Evolutionary conservation across 2,797 vertebrate species (phyloP), one percentile per base, ranked within the genome.

Genomic region (Danio choprae): DNA sequence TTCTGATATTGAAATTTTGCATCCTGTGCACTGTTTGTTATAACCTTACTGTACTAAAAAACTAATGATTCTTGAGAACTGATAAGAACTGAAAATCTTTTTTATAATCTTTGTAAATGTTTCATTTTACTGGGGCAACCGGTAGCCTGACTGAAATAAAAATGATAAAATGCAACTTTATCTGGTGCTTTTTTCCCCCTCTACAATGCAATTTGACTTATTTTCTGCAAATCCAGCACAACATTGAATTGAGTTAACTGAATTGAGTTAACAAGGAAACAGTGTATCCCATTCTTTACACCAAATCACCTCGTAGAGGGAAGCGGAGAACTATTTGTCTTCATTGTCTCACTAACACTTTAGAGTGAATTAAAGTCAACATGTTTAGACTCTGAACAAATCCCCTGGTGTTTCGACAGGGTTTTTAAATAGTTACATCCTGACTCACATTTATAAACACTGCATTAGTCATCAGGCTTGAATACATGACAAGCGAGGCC

Each of bases 381-480:
- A 10, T 62, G 18, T 70, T 70, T 70, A 7, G 65, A 69, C 55
- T 59, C 43, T 51, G 1, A 65, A 43, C 18, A 55, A 41, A 70
- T 70, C n/a, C 44, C 13, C 13, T 29, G n/a, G n/a, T 60, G 65
- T 60, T 22, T 50, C 22, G 55, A 60, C 65, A 16, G 13, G 4
- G 11, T 13, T 70, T 40, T 69, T 15, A 69, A 48, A 69, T 60
- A 48, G 64, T 69, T 50, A 10, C 5, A 69, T 41, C 68, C 41
- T 50, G 70, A 29, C 41, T 69, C 40, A 76, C 53, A 74, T 67
- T 70, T 46, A 76, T 62, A 76, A 68, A 70, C 80, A 71, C 18
- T 9, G 60, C 51, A 63, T 78, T 78, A 78, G 43, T 78, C 64
- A 69, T 69, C 65, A 60, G n/a, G 43, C 65, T 60, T 69, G 22